Base-by-base conservation (phyloP, 1,140 invertebrate species). In the Drosophila funebris region DNA sequence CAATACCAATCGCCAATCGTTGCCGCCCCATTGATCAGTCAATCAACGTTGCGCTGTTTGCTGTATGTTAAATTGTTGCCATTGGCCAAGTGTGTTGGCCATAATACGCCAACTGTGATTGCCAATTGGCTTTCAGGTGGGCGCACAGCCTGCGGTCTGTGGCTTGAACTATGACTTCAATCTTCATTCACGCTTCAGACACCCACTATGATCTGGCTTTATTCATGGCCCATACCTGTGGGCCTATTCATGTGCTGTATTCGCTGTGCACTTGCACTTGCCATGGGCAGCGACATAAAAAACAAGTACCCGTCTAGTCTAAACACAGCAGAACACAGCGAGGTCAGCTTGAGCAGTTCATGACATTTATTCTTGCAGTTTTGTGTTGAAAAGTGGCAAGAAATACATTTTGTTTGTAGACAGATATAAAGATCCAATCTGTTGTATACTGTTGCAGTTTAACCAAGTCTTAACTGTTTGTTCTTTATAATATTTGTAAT, bases 21-120 rank as follows among this genome's bases (percentile, higher is more conserved):
- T 13, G 22, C 44, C 44, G 9, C 44, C 44, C 20, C 41, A 22
- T 22, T 44, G 82, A 88, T 88, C 83, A 87, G 82, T 87, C 82
- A 85, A 85, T 85, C 82, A 82, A 67, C 43, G n/a, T 16, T 37
- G 29, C 37, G 18, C 20, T 24, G 20, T 24, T 27, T 33, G 27
- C 9, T 39, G 14, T 27, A 7, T 11, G 5, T 60, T 56, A 41
- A 0, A 9, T 33, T 33, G 31, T 44, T 22, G 18, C 20, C 11
- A 22, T 11, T 44, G 20, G 44, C 22, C 43, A 29, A 29, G 22
- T 14, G 24, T 13, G 11, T 36, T 36, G 64, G 61, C 70, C 6
- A 20, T 39, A 31, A 66, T 66, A 31, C 56, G 29, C 9, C 13
- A 20, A 11, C 18, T 9, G 16, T n/a, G 39, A 16, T 3, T 20